A percentile compares a stretch with the other conserved stretches of the same genome.
phyloP scores from a whole-genome alignment of 2,888 invertebrate species.

The Ashinkailepas kermadecensis region DNA sequence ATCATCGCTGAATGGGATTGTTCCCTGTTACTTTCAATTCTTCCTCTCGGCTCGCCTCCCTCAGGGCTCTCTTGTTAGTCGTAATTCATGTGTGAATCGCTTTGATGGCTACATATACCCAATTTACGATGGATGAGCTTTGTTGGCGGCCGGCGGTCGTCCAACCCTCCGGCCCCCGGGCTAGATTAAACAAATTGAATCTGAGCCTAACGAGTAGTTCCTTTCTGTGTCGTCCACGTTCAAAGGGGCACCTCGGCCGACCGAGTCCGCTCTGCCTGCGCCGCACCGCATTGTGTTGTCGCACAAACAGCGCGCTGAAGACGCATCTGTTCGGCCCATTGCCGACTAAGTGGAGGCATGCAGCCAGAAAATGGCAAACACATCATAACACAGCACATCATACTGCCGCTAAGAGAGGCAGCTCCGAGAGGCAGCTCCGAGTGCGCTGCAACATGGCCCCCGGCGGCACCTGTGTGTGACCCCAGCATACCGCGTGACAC shows the following conservation, averaged over 20 bases:
- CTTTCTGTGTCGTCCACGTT: neutral
- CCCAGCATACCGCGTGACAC: too few species aligned
- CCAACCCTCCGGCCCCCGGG: neutral
- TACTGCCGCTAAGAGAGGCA: too few species aligned
- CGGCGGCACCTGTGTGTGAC: too few species aligned
- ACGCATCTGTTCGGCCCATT: neutral
- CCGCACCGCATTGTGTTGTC: neutral
- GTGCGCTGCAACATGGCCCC: too few species aligned
- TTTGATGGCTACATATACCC: constrained; percentile 23
- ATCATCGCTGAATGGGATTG: neutral
- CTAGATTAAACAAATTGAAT: constrained; percentile 20
- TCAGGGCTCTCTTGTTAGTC: constrained; percentile 2
- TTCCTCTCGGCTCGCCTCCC: constrained; percentile 10
- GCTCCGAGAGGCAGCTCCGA: too few species aligned
- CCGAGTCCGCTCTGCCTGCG: neutral
- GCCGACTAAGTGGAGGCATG: too few species aligned
- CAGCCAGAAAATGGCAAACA: too few species aligned
- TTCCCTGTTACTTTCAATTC: constrained; percentile 17
- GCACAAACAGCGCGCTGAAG: neutral
- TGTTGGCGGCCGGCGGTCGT: constrained; percentile 13
- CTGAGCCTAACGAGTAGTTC: neutral
- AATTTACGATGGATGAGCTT: constrained; percentile 20
- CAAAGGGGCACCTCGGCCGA: neutral
- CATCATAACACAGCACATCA: too few species aligned
- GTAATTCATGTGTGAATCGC: constrained; percentile 22